Percentiles rank a stretch among this genome's conserved stretches.
Conservation (phyloP, 2,797 vertebrate genomes). For the Yasuhikotakia modesta region DNA sequence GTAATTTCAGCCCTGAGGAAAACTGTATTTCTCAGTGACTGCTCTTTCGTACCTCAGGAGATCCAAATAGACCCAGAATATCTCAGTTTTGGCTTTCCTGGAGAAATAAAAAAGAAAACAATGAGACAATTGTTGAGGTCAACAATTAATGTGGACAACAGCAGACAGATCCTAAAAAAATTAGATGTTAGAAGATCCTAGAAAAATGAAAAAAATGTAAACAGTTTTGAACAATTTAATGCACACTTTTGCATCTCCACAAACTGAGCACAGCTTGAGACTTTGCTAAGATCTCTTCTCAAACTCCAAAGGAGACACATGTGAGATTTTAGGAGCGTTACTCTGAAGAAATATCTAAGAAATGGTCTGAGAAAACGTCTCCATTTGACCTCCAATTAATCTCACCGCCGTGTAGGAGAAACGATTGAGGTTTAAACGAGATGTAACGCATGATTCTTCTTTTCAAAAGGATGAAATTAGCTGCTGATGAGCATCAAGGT, state of each 20-base stretch:
- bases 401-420: not conserved
- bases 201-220: too few relatives aligned
- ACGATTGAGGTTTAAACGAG: not conserved
- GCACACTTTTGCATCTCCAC: too few relatives aligned
- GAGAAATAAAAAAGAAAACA: not conserved
- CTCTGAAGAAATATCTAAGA: not conserved
- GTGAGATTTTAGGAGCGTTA: not conserved
- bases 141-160: not conserved
- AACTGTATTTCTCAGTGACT: not conserved
- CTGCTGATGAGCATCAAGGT: conserved; percentile 65
- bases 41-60: not conserved
- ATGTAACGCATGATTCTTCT: not conserved
- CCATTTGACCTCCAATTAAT: not conserved
- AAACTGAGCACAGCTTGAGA: too few relatives aligned
- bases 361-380: not conserved
- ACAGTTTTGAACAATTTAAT: too few relatives aligned
- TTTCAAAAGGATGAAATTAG: not conserved
- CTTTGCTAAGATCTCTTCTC: not conserved
- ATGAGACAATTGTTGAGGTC: not conserved
- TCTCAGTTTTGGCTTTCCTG: not conserved
- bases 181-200: too few relatives aligned
- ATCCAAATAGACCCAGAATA: not conserved
- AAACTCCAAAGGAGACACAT: not conserved
- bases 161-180: not conserved
- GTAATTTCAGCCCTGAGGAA: conserved; percentile 50